Conservation (phyloP, 2,113 vertebrate genomes). For the Montifringilla adamsi region DNA sequence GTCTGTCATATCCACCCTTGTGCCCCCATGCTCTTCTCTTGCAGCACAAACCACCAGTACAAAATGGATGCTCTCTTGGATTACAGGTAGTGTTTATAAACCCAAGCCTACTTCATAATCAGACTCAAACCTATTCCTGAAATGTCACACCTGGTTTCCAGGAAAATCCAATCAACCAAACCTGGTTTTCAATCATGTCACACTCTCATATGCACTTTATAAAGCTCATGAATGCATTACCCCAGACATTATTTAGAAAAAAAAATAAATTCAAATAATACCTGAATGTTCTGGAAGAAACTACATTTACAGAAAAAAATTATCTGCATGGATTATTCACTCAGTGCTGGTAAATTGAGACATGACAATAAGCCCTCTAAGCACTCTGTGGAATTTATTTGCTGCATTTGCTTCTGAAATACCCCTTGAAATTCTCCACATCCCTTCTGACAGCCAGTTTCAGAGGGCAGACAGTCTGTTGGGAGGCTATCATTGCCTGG, state of each 20-base stretch:
- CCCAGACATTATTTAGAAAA: neutral
- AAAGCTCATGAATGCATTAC: neutral
- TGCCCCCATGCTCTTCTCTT: neutral
- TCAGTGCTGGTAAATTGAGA: neutral
- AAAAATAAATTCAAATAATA: neutral
- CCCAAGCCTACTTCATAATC: neutral
- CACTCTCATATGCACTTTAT: neutral
- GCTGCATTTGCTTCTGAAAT: constrained; percentile 11
- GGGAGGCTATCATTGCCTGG: neutral
- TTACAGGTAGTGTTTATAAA: neutral
- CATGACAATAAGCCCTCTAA: neutral
- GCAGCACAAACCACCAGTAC: neutral
- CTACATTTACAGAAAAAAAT: neutral
- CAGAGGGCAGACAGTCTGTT: neutral
- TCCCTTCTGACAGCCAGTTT: neutral
- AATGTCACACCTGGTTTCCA: neutral
- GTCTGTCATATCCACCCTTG: neutral
- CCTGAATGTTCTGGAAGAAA: neutral
- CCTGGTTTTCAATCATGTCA: neutral
- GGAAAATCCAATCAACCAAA: neutral
- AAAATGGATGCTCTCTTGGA: neutral
- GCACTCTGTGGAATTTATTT: neutral
- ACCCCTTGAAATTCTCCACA: neutral
- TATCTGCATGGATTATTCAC: neutral
- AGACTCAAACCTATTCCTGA: neutral